Percentiles rank a stretch among this genome's conserved stretches.
Conservation (phyloP, 2,888 invertebrate genomes). For the Tipula confusa region DNA sequence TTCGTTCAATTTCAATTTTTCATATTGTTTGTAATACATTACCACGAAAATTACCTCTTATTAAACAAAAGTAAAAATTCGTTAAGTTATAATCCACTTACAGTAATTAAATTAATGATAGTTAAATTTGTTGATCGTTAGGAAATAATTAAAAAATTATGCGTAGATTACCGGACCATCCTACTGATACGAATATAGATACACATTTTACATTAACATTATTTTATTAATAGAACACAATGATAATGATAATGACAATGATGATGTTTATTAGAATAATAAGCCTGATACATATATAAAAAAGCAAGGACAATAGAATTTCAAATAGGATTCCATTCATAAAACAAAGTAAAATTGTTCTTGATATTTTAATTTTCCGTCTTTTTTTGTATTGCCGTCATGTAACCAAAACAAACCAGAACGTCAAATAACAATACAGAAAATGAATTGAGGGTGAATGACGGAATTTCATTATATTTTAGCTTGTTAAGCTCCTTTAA, state of each 20-base stretch:
- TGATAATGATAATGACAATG: constrained; percentile 12
- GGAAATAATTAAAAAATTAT: background rate
- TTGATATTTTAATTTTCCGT: constrained; percentile 12
- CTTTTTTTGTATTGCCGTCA: constrained; percentile 3
- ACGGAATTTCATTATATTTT: constrained; percentile 6
- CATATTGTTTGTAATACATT: background rate
- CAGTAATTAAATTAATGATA: constrained; percentile 25
- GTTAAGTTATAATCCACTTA: background rate
- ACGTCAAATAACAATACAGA: background rate
- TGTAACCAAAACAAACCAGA: background rate
- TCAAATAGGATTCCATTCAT: constrained; percentile 12
- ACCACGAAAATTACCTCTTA: background rate
- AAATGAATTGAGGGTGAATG: background rate
- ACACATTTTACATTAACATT: background rate
- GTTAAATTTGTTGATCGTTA: constrained; percentile 6
- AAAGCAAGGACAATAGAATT: constrained; percentile 7
- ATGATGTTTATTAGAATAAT: constrained; percentile 25
- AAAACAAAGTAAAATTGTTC: constrained; percentile 3
- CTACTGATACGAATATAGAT: background rate
- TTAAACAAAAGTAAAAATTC: background rate
- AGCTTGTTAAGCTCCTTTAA: constrained; percentile 1
- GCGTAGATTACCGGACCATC: background rate
- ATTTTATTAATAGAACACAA: background rate
- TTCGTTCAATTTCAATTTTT: too few species aligned
- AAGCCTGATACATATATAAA: background rate